Evolutionary conservation across 1,140 invertebrate species (phyloP).

Genomic region (Drosophila subpulchrella): DNA sequence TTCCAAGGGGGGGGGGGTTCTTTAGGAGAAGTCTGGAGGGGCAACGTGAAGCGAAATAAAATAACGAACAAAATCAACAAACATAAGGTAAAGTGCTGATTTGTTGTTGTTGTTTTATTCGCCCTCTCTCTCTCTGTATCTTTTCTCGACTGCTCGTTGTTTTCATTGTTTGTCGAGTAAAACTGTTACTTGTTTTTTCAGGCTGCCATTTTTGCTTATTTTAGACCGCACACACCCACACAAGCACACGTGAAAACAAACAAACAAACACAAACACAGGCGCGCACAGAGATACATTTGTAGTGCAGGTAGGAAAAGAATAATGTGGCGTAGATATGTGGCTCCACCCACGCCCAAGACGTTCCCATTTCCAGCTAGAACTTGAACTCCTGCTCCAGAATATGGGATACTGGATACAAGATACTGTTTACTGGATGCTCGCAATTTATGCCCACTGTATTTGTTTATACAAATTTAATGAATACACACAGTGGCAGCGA

Average conservation of each 20-base stretch:
- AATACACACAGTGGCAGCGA: constrained; percentile 60
- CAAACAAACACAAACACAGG: constrained; percentile 20
- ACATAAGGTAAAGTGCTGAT: constrained; percentile 73
- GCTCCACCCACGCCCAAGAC: constrained; percentile 31
- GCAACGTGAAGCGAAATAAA: constrained; percentile 57
- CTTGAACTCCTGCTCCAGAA: constrained; percentile 12
- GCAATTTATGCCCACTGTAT: constrained; percentile 73
- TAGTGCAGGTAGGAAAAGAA: constrained; percentile 55
- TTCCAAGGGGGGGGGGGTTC: neutral
- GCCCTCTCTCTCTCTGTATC: neutral
- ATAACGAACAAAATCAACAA: constrained; percentile 76
- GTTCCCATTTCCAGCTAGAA: constrained; percentile 21
- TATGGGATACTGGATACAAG: neutral
- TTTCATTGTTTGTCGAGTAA: constrained; percentile 73
- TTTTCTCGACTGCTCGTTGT: constrained; percentile 46
- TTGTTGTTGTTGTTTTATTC: constrained; percentile 59
- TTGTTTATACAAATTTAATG: constrained; percentile 84
- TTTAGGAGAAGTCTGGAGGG: neutral
- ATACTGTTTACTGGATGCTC: constrained; percentile 30
- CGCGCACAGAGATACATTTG: constrained; percentile 19
- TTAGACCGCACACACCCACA: constrained; percentile 45
- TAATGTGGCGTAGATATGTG: constrained; percentile 58
- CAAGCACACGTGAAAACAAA: constrained; percentile 13
- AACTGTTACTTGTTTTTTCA: constrained; percentile 81
- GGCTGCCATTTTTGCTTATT: constrained; percentile 69